These are phyloP conservation scores for Clarias batrachus DNA, from an alignment of 2,113 vertebrate genomes.

Conservation along the genomic window DNA sequence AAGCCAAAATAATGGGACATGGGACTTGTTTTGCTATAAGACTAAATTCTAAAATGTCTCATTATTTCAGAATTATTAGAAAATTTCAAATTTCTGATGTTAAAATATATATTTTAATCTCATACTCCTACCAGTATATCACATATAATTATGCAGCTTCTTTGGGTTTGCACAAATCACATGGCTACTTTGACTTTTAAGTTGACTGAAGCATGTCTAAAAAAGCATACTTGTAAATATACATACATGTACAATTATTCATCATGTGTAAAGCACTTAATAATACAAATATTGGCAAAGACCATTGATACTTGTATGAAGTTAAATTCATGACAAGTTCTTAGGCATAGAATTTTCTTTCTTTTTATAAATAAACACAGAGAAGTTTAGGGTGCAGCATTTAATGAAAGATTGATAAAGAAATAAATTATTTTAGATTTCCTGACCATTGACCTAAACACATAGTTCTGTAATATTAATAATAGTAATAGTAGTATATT, in stretches of 20 bases:
- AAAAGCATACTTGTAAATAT: not conserved
- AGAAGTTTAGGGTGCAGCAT: not conserved
- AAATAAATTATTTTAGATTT: not conserved
- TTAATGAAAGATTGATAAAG: not conserved
- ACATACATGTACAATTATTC: not conserved
- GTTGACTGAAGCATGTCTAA: not conserved
- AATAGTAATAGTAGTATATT: too few species aligned
- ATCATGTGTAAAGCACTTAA: not conserved
- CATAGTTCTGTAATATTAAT: not conserved
- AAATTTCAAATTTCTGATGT: not conserved
- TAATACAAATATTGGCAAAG: not conserved
- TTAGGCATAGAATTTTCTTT: not conserved
- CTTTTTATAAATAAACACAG: not conserved
- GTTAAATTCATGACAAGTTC: not conserved
- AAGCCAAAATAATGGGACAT: not conserved
- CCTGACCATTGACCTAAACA: not conserved
- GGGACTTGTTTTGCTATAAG: not conserved
- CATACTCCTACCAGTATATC: not conserved
- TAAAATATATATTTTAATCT: not conserved
- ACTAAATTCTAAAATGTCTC: not conserved
- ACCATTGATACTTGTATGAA: too few species aligned
- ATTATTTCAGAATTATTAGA: not conserved
- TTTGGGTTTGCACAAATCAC: not conserved
- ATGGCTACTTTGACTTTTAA: not conserved
- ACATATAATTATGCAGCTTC: not conserved